These are phyloP conservation scores for Lasioglossum zephyrum DNA, from an alignment of 2,888 invertebrate genomes.

Conservation along the genomic window DNA sequence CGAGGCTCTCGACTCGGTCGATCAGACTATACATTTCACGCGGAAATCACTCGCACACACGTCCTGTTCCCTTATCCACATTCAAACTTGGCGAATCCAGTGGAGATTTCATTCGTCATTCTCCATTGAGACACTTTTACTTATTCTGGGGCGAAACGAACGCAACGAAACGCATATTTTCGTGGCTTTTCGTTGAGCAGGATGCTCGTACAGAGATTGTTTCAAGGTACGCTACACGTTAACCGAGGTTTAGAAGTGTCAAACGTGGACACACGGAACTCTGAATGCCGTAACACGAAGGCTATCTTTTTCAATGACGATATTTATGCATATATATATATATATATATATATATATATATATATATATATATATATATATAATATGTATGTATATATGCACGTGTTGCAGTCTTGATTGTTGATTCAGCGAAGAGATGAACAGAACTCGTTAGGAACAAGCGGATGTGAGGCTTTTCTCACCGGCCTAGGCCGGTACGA, in stretches of 20 bases:
- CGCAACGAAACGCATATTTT: background rate
- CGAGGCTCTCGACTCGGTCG: background rate
- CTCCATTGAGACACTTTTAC: background rate
- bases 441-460: slow-evolving; percentile 51
- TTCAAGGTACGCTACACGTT: slow-evolving; percentile 11
- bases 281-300: slow-evolving; percentile 5
- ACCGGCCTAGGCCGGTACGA: background rate
- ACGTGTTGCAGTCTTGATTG: slow-evolving; percentile 41
- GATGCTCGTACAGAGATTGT: background rate
- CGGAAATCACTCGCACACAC: background rate
- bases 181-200: slow-evolving; percentile 3
- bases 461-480: slow-evolving; percentile 17
- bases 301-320: background rate
- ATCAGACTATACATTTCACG: background rate
- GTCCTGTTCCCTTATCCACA: background rate
- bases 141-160: background rate
- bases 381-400: background rate
- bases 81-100: background rate
- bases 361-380: too few relatives aligned
- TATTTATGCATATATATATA: background rate
- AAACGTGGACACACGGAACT: background rate
- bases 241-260: background rate
- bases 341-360: too few relatives aligned
- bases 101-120: background rate
- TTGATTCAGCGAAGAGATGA: slow-evolving; percentile 45